Conservation (phyloP, 2,113 vertebrate genomes). For the Gulo gulo region DNA sequence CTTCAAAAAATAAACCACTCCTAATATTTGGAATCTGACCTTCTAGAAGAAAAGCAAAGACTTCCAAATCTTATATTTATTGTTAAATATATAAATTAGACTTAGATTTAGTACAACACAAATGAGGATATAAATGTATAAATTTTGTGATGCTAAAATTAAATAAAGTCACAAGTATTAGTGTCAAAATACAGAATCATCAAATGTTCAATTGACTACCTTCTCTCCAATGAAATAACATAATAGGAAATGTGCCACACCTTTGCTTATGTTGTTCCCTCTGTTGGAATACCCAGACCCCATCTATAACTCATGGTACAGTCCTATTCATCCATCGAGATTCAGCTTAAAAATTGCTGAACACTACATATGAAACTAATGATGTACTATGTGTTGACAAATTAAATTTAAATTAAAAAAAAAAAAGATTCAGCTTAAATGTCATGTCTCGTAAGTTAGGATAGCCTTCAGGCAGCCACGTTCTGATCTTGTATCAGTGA, state of each 20-base stretch:
- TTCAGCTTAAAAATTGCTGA: neutral
- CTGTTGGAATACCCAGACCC: neutral
- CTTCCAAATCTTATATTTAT: neutral
- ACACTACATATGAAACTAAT: neutral
- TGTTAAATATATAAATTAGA: neutral
- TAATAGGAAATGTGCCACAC: neutral
- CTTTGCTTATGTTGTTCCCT: neutral
- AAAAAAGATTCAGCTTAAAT: neutral
- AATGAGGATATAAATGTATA: neutral
- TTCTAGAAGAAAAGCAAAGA: neutral
- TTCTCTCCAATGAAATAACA: neutral
- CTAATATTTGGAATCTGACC: neutral
- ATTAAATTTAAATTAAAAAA: neutral
- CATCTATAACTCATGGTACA: neutral
- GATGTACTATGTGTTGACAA: neutral
- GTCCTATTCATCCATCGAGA: neutral
- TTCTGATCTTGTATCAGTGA: neutral
- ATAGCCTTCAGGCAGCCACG: neutral
- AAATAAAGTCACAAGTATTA: neutral
- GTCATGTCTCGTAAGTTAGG: neutral
- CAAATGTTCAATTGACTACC: neutral
- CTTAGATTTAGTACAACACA: conserved; percentile 20
- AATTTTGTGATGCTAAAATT: neutral
- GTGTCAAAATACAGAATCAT: neutral
- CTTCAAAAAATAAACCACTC: neutral